A percentile compares a stretch with the other conserved stretches of the same genome.
These are phyloP conservation scores for Clupea harengus DNA, from an alignment of 2,113 vertebrate species.

Conservation along the genomic window DNA sequence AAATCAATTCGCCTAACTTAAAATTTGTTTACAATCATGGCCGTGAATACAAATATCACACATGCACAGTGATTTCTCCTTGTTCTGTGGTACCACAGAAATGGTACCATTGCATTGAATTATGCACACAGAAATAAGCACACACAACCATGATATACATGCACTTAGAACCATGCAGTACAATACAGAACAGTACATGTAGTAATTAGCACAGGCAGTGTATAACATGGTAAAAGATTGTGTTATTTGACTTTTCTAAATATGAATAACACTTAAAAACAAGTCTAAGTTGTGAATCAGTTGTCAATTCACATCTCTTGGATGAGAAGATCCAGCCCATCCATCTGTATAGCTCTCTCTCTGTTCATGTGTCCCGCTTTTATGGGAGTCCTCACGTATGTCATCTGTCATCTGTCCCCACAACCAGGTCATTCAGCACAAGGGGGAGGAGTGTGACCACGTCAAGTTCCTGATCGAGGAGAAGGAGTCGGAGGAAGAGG, in stretches of 20 bases:
- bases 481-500: constrained; percentile 94
- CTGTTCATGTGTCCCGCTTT: neutral
- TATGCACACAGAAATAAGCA: neutral
- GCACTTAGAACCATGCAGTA: neutral
- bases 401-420: neutral
- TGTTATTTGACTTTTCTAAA: neutral
- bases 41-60: neutral
- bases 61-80: neutral
- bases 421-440: constrained; percentile 91
- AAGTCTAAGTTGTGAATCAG: neutral
- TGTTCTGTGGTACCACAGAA: neutral
- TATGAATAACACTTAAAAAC: neutral
- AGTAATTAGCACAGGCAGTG: neutral
- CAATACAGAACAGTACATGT: neutral
- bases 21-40: neutral
- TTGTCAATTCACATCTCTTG: neutral
- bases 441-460: constrained; percentile 95
- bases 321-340: neutral
- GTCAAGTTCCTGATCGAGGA: constrained; percentile 98
- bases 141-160: neutral
- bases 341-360: neutral
- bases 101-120: neutral
- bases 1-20: neutral
- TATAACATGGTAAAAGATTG: neutral
- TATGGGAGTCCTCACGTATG: neutral